Evolutionary conservation across 2,797 vertebrate species (phyloP).

Genomic region (Myripristis jacobus): DNA sequence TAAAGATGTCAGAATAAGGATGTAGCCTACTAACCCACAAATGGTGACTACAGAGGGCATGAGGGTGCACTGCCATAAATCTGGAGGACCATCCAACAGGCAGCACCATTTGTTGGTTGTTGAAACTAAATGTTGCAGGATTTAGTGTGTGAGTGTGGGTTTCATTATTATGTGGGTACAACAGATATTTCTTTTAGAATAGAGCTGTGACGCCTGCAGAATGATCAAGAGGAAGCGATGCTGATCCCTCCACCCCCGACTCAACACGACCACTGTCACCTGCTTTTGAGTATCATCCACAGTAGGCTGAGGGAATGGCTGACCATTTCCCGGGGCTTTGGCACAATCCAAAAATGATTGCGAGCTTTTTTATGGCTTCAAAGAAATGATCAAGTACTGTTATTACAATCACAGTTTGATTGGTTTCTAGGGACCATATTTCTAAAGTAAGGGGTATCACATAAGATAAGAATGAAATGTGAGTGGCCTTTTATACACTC

Average conservation of each 20-base stretch:
- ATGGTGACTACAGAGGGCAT: too few species aligned
- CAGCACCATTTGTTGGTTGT: too few species aligned
- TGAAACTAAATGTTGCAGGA: too few species aligned
- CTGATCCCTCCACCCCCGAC: too few species aligned
- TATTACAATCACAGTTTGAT: slow-evolving; percentile 1
- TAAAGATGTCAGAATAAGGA: too few species aligned
- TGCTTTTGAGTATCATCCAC: too few species aligned
- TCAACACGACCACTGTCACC: too few species aligned
- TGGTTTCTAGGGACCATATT: background rate
- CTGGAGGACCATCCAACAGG: too few species aligned
- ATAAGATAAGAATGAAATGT: background rate
- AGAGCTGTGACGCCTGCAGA: slow-evolving; percentile 11
- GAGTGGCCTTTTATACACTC: background rate
- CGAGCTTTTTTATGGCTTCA: slow-evolving; percentile 8
- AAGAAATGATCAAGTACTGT: background rate
- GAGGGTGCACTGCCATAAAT: too few species aligned
- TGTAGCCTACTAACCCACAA: too few species aligned
- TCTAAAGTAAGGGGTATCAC: background rate
- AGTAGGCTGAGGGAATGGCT: too few species aligned
- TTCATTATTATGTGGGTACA: too few species aligned
- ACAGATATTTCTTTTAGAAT: slow-evolving; percentile 43
- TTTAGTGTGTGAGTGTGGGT: background rate
- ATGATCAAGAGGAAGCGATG: slow-evolving; percentile 40
- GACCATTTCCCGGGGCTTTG: background rate
- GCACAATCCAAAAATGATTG: background rate